Conservation (phyloP, 2,797 vertebrate genomes). For the Argyrosomus regius region DNA sequence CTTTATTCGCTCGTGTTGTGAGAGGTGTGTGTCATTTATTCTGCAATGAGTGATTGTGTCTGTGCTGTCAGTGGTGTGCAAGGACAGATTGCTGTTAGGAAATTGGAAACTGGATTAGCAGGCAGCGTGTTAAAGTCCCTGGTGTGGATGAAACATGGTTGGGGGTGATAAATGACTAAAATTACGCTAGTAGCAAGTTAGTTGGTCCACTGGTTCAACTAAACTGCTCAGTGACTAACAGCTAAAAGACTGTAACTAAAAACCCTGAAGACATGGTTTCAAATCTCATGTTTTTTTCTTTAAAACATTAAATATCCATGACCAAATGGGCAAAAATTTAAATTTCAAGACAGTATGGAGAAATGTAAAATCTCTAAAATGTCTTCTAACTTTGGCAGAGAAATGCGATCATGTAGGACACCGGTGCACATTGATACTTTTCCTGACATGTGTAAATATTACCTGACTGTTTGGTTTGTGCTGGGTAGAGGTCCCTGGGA, state of each 20-base stretch:
- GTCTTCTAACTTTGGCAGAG: no score
- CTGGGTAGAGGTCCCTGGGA: slow-evolving; percentile 81
- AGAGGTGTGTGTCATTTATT: slow-evolving; percentile 3
- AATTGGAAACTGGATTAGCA: not conserved
- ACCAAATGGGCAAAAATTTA: no score
- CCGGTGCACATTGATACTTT: no score
- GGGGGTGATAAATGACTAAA: not conserved
- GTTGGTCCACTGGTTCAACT: not conserved
- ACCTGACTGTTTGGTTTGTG: slow-evolving; percentile 88
- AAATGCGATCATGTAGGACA: no score
- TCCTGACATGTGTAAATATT: slow-evolving; percentile 37
- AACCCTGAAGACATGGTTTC: no score
- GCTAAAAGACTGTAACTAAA: not conserved
- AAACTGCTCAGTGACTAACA: not conserved
- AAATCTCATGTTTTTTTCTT: no score
- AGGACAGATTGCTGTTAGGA: not conserved
- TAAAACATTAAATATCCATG: no score
- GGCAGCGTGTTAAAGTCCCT: not conserved
- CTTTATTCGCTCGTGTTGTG: not conserved
- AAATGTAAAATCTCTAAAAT: no score
- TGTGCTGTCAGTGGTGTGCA: not conserved
- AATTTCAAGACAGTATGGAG: no score
- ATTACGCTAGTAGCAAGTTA: not conserved
- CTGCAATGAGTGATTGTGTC: not conserved
- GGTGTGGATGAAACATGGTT: not conserved